A percentile compares a stretch with the other conserved stretches of the same genome.
These are phyloP conservation scores for Trinorchestia longiramus DNA, from an alignment of 1,140 invertebrate genomes.

Conservation along the genomic window DNA sequence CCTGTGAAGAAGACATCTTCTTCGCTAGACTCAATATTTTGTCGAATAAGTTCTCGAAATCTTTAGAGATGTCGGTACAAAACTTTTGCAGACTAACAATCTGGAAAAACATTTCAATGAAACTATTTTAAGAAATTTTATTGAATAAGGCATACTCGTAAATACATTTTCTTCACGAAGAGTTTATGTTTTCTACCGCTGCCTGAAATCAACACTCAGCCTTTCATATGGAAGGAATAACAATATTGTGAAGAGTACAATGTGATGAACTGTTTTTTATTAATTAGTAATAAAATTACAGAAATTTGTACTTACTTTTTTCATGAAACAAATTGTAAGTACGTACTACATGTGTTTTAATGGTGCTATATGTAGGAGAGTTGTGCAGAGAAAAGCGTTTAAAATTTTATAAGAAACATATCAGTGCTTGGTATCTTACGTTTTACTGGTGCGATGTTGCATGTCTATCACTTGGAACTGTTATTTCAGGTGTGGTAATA, in stretches of 20 bases:
- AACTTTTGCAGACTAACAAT: neutral
- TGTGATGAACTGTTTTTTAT: no score
- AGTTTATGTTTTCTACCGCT: no score
- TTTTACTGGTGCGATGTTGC: neutral
- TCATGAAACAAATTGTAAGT: no score
- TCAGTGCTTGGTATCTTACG: no score
- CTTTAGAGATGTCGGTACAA: neutral
- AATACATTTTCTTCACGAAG: no score
- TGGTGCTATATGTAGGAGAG: no score
- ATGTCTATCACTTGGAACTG: neutral
- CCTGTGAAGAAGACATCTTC: neutral
- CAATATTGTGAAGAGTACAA: no score
- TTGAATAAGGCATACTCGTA: neutral
- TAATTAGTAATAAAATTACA: neutral
- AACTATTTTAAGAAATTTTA: neutral
- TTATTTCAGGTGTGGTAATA: neutral
- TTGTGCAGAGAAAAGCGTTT: no score
- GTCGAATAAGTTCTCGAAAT: neutral
- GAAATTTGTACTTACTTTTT: neutral
- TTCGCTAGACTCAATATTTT: neutral
- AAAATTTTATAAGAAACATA: no score
- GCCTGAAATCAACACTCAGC: no score
- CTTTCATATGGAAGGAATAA: neutral
- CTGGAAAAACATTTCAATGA: neutral
- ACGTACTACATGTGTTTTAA: no score